Percentiles rank a stretch among this genome's conserved stretches.
phyloP scores from a whole-genome alignment of 1,140 invertebrate species.

The Zaprionus lachaisei region DNA sequence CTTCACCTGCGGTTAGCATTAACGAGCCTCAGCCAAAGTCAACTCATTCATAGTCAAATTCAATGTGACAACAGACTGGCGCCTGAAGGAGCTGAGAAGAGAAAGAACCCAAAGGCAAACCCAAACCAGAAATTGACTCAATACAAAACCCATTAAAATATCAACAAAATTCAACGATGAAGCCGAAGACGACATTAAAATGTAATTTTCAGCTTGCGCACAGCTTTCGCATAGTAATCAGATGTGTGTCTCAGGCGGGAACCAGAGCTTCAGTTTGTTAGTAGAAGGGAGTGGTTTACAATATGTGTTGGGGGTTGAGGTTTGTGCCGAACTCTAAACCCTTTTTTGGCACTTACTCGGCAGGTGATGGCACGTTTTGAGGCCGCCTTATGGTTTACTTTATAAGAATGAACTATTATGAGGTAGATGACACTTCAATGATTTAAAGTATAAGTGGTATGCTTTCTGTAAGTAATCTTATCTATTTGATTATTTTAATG shows the following conservation, averaged over 20 bases:
- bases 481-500: no score
- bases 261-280: background rate
- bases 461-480: background rate
- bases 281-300: background rate
- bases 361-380: background rate
- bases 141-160: slow-evolving; percentile 80
- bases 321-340: background rate
- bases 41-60: slow-evolving; percentile 65
- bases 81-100: slow-evolving; percentile 34
- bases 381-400: background rate
- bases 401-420: slow-evolving; percentile 1
- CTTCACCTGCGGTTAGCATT: slow-evolving; percentile 55
- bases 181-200: slow-evolving; percentile 67
- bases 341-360: slow-evolving; percentile 4
- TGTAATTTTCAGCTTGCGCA: slow-evolving; percentile 73
- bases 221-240: slow-evolving; percentile 76
- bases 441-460: background rate
- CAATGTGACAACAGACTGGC: slow-evolving; percentile 50
- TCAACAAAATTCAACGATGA: slow-evolving; percentile 74
- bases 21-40: slow-evolving; percentile 14
- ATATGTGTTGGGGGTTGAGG: slow-evolving; percentile 13
- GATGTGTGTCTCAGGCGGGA: slow-evolving; percentile 24
- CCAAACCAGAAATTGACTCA: slow-evolving; percentile 57
- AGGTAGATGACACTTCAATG: background rate
- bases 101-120: background rate